Evolutionary conservation across 2,888 invertebrate genomes (phyloP).

Genomic region (Drosophila subsilvestris): DNA sequence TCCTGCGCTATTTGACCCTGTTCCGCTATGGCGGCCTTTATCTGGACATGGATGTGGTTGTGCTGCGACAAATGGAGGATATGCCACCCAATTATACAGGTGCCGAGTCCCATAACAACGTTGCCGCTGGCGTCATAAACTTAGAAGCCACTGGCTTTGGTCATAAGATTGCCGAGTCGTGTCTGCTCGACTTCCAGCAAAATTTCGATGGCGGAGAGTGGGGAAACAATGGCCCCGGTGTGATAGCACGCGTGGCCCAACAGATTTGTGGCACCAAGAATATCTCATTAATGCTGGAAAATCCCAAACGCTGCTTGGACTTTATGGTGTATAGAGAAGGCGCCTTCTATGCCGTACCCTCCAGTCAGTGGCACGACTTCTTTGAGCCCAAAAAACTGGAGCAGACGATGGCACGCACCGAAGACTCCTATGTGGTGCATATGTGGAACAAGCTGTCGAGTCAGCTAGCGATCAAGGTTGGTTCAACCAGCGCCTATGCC

Average conservation of each 20-base stretch:
- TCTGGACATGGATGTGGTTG: slow-evolving; percentile 90
- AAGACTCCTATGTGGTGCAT: slow-evolving; percentile 78
- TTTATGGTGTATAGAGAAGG: slow-evolving; percentile 87
- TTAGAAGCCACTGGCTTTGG: slow-evolving; percentile 86
- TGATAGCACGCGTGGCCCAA: slow-evolving; percentile 87
- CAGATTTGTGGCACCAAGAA: slow-evolving; percentile 85
- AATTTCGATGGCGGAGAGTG: slow-evolving; percentile 87
- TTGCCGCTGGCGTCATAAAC: slow-evolving; percentile 89
- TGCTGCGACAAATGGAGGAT: slow-evolving; percentile 85
- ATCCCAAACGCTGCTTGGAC: slow-evolving; percentile 85
- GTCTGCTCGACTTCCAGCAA: slow-evolving; percentile 85
- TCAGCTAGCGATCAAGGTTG: slow-evolving; percentile 66
- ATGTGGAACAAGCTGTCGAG: slow-evolving; percentile 81
- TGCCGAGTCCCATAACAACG: slow-evolving; percentile 86
- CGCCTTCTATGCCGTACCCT: slow-evolving; percentile 88
- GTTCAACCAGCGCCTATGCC: slow-evolving; percentile 80
- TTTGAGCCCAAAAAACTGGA: slow-evolving; percentile 84
- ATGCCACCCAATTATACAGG: slow-evolving; percentile 86
- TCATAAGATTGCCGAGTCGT: slow-evolving; percentile 86
- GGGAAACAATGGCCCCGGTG: slow-evolving; percentile 85
- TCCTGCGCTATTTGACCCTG: slow-evolving; percentile 83
- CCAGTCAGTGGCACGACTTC: slow-evolving; percentile 86
- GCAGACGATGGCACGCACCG: slow-evolving; percentile 65
- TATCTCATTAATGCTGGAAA: slow-evolving; percentile 85
- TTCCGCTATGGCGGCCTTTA: slow-evolving; percentile 92